A percentile compares a stretch with the other conserved stretches of the same genome.
These are phyloP conservation scores for Heliangelus exortis DNA, from an alignment of 2,797 vertebrate genomes.

Conservation along the genomic window DNA sequence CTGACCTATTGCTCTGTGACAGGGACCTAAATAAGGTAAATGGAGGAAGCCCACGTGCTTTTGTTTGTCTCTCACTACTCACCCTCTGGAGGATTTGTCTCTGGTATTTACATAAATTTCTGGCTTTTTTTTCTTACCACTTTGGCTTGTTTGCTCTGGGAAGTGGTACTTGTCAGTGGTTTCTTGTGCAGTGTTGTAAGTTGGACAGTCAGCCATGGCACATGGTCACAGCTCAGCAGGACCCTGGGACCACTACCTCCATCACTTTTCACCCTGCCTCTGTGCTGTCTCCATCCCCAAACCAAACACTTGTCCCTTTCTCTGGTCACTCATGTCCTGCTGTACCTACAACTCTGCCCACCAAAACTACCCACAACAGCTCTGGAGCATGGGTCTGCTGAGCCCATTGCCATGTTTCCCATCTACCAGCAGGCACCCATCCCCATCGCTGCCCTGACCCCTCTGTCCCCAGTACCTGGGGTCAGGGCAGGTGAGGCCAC, in stretches of 20 bases:
- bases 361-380: background rate
- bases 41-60: rapidly evolving
- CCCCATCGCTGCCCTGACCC: rapidly evolving
- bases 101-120: background rate
- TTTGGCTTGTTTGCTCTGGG: background rate
- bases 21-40: background rate
- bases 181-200: background rate
- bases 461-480: rapidly evolving
- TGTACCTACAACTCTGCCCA: background rate
- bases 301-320: background rate
- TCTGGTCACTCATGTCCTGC: background rate
- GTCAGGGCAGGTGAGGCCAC: background rate
- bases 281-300: background rate
- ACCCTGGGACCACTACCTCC: background rate
- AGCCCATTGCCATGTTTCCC: background rate
- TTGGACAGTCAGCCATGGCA: background rate
- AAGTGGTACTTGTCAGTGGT: background rate
- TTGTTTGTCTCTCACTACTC: background rate
- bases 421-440: background rate
- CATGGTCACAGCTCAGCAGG: background rate
- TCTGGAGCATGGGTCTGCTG: background rate
- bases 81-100: background rate
- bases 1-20: background rate
- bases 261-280: background rate
- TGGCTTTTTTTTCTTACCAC: rapidly evolving